Percentiles rank a stretch among this genome's conserved stretches.
Conservation (phyloP, 2,888 invertebrate species). For the Meteorus colon region DNA sequence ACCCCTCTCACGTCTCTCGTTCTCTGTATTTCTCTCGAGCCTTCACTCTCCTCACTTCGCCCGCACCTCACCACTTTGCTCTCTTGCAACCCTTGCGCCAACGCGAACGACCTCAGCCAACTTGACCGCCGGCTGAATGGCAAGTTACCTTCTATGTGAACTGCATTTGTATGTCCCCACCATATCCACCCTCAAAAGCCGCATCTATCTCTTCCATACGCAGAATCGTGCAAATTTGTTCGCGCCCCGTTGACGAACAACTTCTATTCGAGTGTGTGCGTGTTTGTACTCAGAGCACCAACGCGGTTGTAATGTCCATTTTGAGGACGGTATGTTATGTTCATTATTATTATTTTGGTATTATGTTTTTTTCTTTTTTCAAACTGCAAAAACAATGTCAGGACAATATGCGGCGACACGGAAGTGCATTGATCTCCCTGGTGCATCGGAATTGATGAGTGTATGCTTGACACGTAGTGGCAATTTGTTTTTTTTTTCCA, state of each 20-base stretch:
- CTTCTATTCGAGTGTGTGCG: conserved; percentile 25
- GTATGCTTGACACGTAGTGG: conserved; percentile 27
- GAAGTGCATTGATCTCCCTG: conserved; percentile 20
- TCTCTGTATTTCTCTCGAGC: conserved; percentile 14
- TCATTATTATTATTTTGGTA: neutral
- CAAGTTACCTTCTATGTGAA: conserved; percentile 22
- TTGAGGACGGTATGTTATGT: neutral
- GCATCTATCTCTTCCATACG: conserved; percentile 47
- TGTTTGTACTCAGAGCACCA: conserved; percentile 1
- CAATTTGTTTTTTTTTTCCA: conserved; percentile 18
- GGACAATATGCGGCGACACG: conserved; percentile 2
- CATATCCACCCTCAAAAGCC: neutral
- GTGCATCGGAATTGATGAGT: conserved; percentile 26
- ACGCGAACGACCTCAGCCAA: conserved; percentile 40
- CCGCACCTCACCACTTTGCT: neutral
- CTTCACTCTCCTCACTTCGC: neutral
- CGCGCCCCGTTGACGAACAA: conserved; percentile 37
- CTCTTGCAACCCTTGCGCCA: conserved; percentile 36
- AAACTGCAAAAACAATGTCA: conserved; percentile 16
- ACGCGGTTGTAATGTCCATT: conserved; percentile 3
- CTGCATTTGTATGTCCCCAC: conserved; percentile 1
- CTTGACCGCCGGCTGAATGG: conserved; percentile 46
- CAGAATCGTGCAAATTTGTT: conserved; percentile 54
- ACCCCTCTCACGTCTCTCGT: neutral
- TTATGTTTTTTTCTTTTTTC: conserved; percentile 9